Evolutionary conservation across 2,888 invertebrate genomes (phyloP), one percentile per base, ranked within the genome.

Genomic region (Dusona sp.): DNA sequence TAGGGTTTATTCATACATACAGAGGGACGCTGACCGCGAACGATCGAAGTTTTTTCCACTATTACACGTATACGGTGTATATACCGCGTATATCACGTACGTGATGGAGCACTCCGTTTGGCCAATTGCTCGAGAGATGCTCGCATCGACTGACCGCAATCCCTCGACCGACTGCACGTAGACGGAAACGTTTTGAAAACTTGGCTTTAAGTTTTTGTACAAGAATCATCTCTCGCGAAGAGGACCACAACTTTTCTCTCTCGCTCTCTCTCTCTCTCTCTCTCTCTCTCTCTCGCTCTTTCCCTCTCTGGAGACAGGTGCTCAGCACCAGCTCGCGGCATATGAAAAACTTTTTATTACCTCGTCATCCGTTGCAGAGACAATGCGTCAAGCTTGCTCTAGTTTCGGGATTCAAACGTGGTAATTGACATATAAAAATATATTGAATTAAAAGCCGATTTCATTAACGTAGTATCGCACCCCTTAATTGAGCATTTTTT

Each of bases 1-100:
- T 54, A 70, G 33, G 16, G 45, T 57, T 70, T 61, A 29, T 61
- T 48, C 65, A 54, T 57, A 48, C 68, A 68, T 36, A 48, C 29
- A 51, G 25, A 29, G 65, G 13, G 22, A 84, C 68, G 48, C 25
- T 57, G 79, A 79, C 77, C 74, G 79, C 84, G 38, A 74, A 67
- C 79, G 83, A 83, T 83, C 79, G 67, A 36, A 48, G 25, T 73
- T 83, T 83, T 83, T 83, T 83, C 72, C 68, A 67, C 78, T 22
- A 11, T 83, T 54, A 64, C 72, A 48, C 33, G 65, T 51, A 65
- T 16, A 45, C 45, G 22, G 48, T n/a, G 38, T 70, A 64, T 64
- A 75, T 68, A 74, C 45, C 45, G 64, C 64, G 29, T 64, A 64
- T 42, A 57, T 42, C 38, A 36, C 29, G 36, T 48, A 61, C 51